Evolutionary conservation across 2,888 invertebrate genomes (phyloP).

Genomic region (Trichopoda pennipes): DNA sequence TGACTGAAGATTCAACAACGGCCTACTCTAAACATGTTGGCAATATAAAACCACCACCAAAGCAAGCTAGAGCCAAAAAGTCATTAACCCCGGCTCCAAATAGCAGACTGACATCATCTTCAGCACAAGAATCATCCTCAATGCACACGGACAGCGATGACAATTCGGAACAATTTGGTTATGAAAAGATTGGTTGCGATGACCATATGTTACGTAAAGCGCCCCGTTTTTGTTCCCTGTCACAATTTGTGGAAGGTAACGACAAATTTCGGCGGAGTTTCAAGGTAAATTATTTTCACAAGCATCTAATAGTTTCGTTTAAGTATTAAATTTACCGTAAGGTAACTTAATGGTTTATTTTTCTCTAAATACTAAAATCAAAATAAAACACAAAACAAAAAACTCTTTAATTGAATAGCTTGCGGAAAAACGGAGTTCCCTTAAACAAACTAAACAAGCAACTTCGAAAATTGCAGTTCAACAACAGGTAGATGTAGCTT

Average conservation of each 20-base stretch:
- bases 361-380: constrained; percentile 45
- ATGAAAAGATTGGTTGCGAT: constrained; percentile 85
- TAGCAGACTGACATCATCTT: constrained; percentile 83
- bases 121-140: constrained; percentile 78
- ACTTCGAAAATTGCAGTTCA: constrained; percentile 77
- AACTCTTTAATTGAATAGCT: constrained; percentile 71
- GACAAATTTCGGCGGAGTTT: constrained; percentile 91
- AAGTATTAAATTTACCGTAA: constrained; percentile 1
- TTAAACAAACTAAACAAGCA: constrained; percentile 75
- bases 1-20: constrained; percentile 87
- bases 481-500: constrained; percentile 74
- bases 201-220: constrained; percentile 82
- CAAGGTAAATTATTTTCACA: constrained; percentile 80
- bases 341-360: constrained; percentile 44
- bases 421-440: constrained; percentile 78
- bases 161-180: constrained; percentile 84
- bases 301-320: background rate
- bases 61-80: constrained; percentile 71
- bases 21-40: constrained; percentile 82
- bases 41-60: constrained; percentile 54
- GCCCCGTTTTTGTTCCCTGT: constrained; percentile 88
- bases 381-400: background rate
- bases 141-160: constrained; percentile 81
- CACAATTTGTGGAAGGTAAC: constrained; percentile 83
- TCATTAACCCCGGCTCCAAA: constrained; percentile 71